Percentiles rank a stretch among this genome's conserved stretches.
These are phyloP conservation scores for Macrophya alboannulata DNA, from an alignment of 2,888 invertebrate genomes.

Conservation along the genomic window DNA sequence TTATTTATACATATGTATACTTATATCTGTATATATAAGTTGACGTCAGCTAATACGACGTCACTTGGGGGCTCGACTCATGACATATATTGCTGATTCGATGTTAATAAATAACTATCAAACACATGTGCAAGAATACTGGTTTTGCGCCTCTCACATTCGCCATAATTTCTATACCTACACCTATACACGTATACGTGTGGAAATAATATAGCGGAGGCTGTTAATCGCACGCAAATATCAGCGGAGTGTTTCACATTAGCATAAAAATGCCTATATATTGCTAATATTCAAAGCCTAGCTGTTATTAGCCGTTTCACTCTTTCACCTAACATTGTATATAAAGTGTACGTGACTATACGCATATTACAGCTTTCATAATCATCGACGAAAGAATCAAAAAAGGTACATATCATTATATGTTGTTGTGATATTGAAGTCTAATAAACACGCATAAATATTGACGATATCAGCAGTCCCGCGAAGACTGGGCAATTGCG, in stretches of 20 bases:
- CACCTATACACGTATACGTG: neutral
- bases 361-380: neutral
- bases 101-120: slow-evolving; percentile 9
- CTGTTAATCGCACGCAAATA: slow-evolving; percentile 19
- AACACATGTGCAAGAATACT: neutral
- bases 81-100: neutral
- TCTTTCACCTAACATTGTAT: slow-evolving; percentile 7
- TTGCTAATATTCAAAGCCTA: neutral
- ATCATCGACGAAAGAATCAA: neutral
- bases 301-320: neutral
- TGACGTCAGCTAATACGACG: slow-evolving; percentile 37
- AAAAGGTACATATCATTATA: neutral
- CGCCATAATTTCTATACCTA: neutral
- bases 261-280: neutral
- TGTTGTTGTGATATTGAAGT: neutral
- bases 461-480: neutral
- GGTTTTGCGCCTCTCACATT: neutral
- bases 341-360: too few relatives aligned
- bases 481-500: slow-evolving; percentile 14
- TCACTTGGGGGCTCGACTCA: slow-evolving; percentile 48
- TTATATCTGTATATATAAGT: neutral
- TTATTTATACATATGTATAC: neutral
- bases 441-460: neutral
- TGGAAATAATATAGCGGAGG: slow-evolving; percentile 1
- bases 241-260: neutral